Evolutionary conservation across 2,888 invertebrate species (phyloP), one percentile per base, ranked within the genome.

Genomic region (Thyatira batis): DNA sequence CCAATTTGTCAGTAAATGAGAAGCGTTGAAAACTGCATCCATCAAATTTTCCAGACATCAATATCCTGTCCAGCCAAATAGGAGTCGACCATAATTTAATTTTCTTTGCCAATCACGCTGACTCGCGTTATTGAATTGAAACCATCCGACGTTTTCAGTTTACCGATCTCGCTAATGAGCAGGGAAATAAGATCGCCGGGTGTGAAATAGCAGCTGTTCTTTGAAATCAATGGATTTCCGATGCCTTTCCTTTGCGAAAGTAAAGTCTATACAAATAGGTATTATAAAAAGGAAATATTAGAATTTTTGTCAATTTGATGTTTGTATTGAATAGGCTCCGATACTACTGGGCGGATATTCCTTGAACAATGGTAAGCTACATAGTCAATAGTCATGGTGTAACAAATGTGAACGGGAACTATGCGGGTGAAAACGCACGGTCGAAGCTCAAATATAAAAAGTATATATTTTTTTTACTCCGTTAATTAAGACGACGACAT

Each of bases 41-140:
- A 69, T 69, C 68, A 67, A 68, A 56, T 61, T 66, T 63, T 65
- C 68, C 73, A 81, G 81, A 80, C 79, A 63, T 76, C 70, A 85
- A 89, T 87, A 83, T 86, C 87, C 86, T 78, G 80, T 78, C 71
- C 66, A 73, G 65, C 66, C 73, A 64, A 69, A 62, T 71, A 62
- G 64, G 57, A 63, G 61, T 66, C 59, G 58, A 62, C 57, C 60
- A 67, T 71, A 76, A 84, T 74, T 74, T 65, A 61, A 77, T 82
- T 81, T 74, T 67, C 65, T 57, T 54, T 56, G 63, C 65, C 67
- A 65, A 73, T 73, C 63, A 53, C 54, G 66, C 53, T 54, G 23
- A 39, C 55, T 61, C 52, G 52, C 51, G 54, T 69, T 73, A 78
- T 78, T 78, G 64, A 69, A 73, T 81, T 71, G 61, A 60, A 62